Evolutionary conservation across 2,888 invertebrate genomes (phyloP), one percentile per base, ranked within the genome.

Genomic region (Nycteola revayana): DNA sequence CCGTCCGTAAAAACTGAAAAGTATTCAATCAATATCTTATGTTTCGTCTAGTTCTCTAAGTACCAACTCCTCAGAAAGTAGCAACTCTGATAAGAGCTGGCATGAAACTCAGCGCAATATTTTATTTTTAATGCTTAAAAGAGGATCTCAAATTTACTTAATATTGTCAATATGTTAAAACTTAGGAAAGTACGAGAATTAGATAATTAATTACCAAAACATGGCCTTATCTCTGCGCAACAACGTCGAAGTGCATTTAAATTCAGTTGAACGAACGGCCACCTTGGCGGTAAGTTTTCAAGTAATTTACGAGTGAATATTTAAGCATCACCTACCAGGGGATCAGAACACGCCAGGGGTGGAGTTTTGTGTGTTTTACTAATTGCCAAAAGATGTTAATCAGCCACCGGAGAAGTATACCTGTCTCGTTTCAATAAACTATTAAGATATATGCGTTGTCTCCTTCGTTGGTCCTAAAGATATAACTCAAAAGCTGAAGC

Each of bases 311-410:
- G 80, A 77, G 65, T 66, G 86, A 84, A 85, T 86, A 87, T 80
- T 69, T 85, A 84, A 87, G 76, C 70, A 84, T 88, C 85, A 87
- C 86, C 85, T 86, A 85, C 85, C 86, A 81, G 83, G 84, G 85
- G 81, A 73, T 57, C 76, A 76, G 82, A 81, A 87, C 87, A 89
- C 66, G 84, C 76, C 79, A 80, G 81, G 88, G 90, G 89, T 84
- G 89, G 90, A 90, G 90, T 90, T 90, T 90, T 90, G 90, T 90
- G 86, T 90, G 89, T 90, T 90, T 90, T 90, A 90, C 90, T 90
- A 90, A 90, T 90, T 90, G 89, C 89, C 75, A 88, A 90, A 90
- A 90, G 90, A 90, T 90, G 90, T 82, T 89, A 89, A 89, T 89
- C 88, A 84, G 86, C 75, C 83, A 66, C 66, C 62, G 55, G 75